A percentile compares a stretch with the other conserved stretches of the same genome.
These are phyloP conservation scores for Muscicapa adusta DNA, from an alignment of 2,113 vertebrate species.

Conservation along the genomic window DNA sequence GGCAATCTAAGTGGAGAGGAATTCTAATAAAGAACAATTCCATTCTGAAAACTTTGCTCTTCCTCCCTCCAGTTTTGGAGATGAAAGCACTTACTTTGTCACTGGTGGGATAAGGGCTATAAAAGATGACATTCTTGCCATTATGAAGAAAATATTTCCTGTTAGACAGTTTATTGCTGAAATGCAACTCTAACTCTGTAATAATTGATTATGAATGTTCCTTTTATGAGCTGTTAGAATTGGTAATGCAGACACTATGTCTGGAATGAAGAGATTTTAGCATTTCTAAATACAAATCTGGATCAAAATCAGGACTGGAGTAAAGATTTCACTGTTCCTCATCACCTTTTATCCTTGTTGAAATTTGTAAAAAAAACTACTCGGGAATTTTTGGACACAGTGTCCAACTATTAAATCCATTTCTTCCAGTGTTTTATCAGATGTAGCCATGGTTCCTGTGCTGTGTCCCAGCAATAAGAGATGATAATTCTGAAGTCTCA, in stretches of 20 bases:
- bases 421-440: background rate
- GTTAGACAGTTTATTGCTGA: constrained; percentile 9
- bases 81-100: background rate
- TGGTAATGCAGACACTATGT: background rate
- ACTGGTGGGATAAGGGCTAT: background rate
- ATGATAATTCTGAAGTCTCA: background rate
- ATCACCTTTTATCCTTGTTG: background rate
- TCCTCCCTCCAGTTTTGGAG: background rate
- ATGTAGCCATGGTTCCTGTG: background rate
- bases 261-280: background rate
- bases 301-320: background rate
- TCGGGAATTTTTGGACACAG: background rate
- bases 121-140: background rate
- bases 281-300: background rate
- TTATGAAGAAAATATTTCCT: constrained; percentile 32
- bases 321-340: background rate
- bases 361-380: background rate
- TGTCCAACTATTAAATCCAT: background rate
- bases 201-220: constrained; percentile 40
- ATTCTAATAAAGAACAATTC: background rate
- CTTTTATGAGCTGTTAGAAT: constrained; percentile 29
- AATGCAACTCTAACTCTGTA: constrained; percentile 12
- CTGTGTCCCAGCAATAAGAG: background rate
- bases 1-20: background rate
- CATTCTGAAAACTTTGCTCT: background rate